Conservation (phyloP, 2,797 vertebrate species). For the Setipinna tenuifilis region DNA sequence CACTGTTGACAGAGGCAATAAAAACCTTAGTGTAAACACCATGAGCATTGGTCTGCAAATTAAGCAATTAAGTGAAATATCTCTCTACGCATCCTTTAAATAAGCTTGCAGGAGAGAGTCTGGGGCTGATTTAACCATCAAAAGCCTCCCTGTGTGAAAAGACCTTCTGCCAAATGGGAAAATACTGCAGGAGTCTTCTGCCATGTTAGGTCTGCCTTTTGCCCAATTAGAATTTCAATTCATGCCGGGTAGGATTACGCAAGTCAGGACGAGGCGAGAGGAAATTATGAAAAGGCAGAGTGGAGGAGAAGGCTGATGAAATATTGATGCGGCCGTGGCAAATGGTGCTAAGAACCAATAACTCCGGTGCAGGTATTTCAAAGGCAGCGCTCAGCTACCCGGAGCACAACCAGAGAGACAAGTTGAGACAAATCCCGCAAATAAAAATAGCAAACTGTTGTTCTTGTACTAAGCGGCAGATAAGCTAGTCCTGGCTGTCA, state of each 20-base stretch:
- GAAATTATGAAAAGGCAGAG: neutral
- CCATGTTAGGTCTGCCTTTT: neutral
- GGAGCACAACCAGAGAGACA: neutral
- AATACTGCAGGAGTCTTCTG: neutral
- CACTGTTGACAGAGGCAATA: neutral
- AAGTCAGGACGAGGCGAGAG: neutral
- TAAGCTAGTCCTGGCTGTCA: conserved; percentile 19
- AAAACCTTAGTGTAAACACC: neutral
- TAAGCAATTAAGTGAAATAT: neutral
- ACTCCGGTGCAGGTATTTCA: neutral
- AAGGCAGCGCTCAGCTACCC: conserved; percentile 9
- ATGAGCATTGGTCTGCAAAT: neutral
- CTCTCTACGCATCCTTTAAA: neutral
- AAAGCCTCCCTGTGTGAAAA: neutral
- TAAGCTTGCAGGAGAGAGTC: neutral
- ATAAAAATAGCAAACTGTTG: conserved; percentile 38
- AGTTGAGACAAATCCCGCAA: neutral
- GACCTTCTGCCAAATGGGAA: neutral
- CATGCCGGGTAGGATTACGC: neutral
- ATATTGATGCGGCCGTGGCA: conserved; percentile 9
- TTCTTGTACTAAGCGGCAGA: conserved; percentile 40
- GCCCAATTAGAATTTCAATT: conserved; percentile 4
- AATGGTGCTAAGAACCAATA: conserved; percentile 16
- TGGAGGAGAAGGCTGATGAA: neutral
- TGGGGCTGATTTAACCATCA: neutral